Evolutionary conservation across 2,888 invertebrate genomes (phyloP), one percentile per base, ranked within the genome.

Genomic region (Scaptomyza cyrtandrae): DNA sequence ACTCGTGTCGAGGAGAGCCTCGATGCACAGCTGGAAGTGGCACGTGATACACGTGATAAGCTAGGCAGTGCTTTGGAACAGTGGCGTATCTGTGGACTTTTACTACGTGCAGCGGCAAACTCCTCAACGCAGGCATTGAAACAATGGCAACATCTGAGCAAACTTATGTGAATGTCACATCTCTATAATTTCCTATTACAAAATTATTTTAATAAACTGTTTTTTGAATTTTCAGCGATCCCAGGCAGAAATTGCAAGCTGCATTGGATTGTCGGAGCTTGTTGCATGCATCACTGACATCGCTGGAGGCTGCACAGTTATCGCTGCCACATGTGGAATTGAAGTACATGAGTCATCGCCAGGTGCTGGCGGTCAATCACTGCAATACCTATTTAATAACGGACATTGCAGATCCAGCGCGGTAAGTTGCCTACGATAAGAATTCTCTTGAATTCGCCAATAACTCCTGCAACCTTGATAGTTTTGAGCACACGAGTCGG

Each of bases 311-410:
- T 31, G 91, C 92, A 2, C 91, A 92, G 59, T 54, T 91, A 27
- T 83, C 92, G 4, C 66, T 92, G 71, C 92, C 92, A 0, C 90
- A 91, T 64, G 92, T 92, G 11, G 92, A 92, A 52, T 87, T 92
- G 1, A 90, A 90, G 63, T 88, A 88, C 37, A 86, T 91, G 24
- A 92, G 91, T 57, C 88, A 91, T 67, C 89, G 92, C 33, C 92
- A 92, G 65, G 75, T 89, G 29, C 57, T 91, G 19, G 91, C 92
- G 0, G 91, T 92, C 6, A 86, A 88, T 50, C 92, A 92, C 66
- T 90, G 91, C 13, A 91, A 90, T 50, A 89, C 89, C 2, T 92
- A 92, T 60, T 74, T 92, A 55, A 81, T 92, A 31, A 92, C 92
- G 0, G 92, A 92, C 66, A 88, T 92, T 56, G 91, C 91, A n/a